These are phyloP conservation scores for Amphiprion ocellaris DNA, from an alignment of 2,113 vertebrate species.

Conservation along the genomic window DNA sequence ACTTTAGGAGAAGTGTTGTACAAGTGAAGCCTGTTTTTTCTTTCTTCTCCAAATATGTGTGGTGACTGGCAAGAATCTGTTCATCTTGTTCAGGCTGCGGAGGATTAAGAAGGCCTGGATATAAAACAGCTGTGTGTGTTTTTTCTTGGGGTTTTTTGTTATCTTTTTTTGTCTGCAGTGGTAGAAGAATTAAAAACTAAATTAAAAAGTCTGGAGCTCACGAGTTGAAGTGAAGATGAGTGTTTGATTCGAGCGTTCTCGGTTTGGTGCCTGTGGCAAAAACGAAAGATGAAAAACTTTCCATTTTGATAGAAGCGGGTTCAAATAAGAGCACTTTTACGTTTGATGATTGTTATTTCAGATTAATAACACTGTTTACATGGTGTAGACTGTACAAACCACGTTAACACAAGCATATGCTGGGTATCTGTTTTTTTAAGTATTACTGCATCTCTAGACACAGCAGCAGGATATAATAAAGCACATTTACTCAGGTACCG, in stretches of 20 bases:
- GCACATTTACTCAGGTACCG: no score
- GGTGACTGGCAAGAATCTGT: conserved; percentile 13
- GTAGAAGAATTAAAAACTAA: conserved; percentile 10
- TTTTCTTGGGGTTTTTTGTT: background rate
- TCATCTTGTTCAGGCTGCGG: conserved; percentile 18
- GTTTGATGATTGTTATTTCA: background rate
- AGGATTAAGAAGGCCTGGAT: conserved; percentile 21
- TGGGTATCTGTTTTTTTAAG: no score
- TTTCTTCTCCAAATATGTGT: background rate
- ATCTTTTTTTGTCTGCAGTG: background rate
- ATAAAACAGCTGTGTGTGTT: conserved; percentile 25
- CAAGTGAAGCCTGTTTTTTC: conserved; percentile 6
- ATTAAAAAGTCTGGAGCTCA: background rate
- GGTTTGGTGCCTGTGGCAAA: no score
- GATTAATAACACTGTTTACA: background rate
- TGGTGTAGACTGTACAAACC: background rate
- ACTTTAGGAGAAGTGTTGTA: background rate
- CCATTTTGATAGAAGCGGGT: no score
- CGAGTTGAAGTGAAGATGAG: no score
- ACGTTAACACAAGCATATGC: no score
- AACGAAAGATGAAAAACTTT: no score
- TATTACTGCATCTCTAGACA: no score
- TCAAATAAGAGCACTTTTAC: no score
- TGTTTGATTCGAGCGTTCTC: no score
- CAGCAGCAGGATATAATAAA: no score